Evolutionary conservation across 30 jellyfish, hydroid and myxozoan genomes (phyloP), one percentile per base, ranked within the genome.

Genomic region (Aurelia sp.): DNA sequence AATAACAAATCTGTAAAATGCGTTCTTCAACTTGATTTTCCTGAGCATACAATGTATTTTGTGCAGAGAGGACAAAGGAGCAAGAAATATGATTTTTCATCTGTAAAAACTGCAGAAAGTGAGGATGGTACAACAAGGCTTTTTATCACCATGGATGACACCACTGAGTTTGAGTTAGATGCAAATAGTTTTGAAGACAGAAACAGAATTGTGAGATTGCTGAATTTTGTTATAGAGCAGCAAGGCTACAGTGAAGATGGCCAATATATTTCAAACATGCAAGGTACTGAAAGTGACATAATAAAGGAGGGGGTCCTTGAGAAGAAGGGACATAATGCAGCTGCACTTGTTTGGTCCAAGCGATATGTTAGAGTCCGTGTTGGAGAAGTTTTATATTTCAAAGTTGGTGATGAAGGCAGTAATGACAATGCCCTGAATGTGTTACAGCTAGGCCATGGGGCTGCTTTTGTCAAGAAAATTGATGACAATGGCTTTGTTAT

Each of bases 291-390:
- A 11, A 33, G 64, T 64, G 87, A 84, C 19, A 86, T 88, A 11
- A 59, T 92, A 35, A 81, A 81, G 31, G 98, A 92, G 73, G 97
- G 93, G 13, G 18, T 86, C 31, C 64, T 92, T 18, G 98, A 92
- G 85, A 92, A 92, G 74, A 87, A 71, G 31, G 98, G 98, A 13
- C 98, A 86, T 55, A 92, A 92, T 66, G 98, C 98, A 13, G 97
- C 98, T 23, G 52, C 82, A 30, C 79, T 92, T 21, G 86, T 92
- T 57, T 92, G 98, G 98, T 73, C 98, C 3, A 92, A 81, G 62
- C 90, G 98, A 41, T 88, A 71, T 74, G 93, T 92, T 20, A 78
- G 97, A 52, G 77, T 92, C 16, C 74, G 74, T 6, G 74, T 47
- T 40, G 98, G 98, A 66, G 96, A 87, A 85, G 40, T 92, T 58